phyloP scores from a whole-genome alignment of 2,113 vertebrate genomes.

The Chloropsis cyanopogon region DNA sequence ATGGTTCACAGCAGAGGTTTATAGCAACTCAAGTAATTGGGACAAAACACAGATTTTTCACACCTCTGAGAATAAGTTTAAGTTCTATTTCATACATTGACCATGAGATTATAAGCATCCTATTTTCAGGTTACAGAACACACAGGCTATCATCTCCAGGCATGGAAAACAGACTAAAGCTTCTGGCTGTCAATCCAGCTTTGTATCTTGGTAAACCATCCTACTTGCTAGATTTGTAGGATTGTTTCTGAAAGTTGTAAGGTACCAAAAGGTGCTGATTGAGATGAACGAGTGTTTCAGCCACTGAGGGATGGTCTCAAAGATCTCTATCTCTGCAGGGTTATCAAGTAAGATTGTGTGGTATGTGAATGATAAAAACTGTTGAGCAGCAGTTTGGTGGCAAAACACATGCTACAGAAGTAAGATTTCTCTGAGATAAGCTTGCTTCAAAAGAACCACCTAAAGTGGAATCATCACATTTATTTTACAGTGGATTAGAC shows the following conservation, averaged over 20 bases:
- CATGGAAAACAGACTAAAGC: constrained; percentile 3
- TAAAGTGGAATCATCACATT: constrained; percentile 33
- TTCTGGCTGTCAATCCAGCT: constrained; percentile 31
- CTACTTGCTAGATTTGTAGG: constrained; percentile 57
- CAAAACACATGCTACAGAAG: constrained; percentile 14
- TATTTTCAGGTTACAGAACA: constrained; percentile 32
- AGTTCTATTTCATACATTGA: not conserved
- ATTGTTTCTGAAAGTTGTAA: constrained; percentile 62
- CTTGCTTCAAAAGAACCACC: constrained; percentile 32
- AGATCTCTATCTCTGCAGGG: constrained; percentile 57
- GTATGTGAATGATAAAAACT: constrained; percentile 47
- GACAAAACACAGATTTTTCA: not conserved
- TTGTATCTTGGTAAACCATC: constrained; percentile 19
- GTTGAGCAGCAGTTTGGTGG: constrained; percentile 16
- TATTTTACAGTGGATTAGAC: constrained; percentile 17
- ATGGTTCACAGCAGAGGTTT: not conserved
- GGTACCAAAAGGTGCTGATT: constrained; percentile 61
- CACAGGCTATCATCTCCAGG: not conserved
- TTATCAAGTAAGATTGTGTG: constrained; percentile 47
- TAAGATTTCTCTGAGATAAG: not conserved
- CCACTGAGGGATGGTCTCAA: constrained; percentile 52
- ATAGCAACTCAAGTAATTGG: not conserved
- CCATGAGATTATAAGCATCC: not conserved
- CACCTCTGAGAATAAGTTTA: not conserved
- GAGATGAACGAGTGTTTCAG: constrained; percentile 51